A percentile compares a stretch with the other conserved stretches of the same genome.
phyloP scores from a whole-genome alignment of 2,888 invertebrate species.

The Dasysyrphus tricinctus region DNA sequence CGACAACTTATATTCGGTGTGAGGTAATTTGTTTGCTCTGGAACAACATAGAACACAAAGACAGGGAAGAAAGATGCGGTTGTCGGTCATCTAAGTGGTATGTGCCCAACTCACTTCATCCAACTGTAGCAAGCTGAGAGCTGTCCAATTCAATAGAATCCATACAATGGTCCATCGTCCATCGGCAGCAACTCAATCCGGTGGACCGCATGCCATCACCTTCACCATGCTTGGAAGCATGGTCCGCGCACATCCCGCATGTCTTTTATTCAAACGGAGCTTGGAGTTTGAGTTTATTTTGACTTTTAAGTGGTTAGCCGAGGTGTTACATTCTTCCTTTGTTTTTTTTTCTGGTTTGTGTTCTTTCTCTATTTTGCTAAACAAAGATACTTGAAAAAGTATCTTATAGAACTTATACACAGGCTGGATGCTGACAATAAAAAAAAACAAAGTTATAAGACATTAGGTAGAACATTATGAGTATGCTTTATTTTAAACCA shows the following conservation, averaged over 20 bases:
- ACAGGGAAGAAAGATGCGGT: constrained; percentile 55
- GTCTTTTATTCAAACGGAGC: constrained; percentile 21
- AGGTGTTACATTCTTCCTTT: constrained; percentile 73
- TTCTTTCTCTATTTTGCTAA: constrained; percentile 44
- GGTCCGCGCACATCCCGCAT: constrained; percentile 11
- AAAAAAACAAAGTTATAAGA: constrained; percentile 36
- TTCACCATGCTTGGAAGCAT: background rate
- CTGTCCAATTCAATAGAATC: background rate
- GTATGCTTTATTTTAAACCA: constrained; percentile 70
- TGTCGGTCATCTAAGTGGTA: constrained; percentile 62
- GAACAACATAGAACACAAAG: constrained; percentile 51
- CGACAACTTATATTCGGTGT: constrained; percentile 49
- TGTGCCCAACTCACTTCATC: constrained; percentile 61
- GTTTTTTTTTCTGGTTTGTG: constrained; percentile 39
- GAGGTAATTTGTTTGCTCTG: constrained; percentile 72
- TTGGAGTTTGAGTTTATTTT: constrained; percentile 59
- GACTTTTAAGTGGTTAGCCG: constrained; percentile 71
- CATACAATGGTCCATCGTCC: constrained; percentile 13
- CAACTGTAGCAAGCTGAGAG: constrained; percentile 20
- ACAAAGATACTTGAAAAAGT: constrained; percentile 48
- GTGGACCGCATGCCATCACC: background rate
- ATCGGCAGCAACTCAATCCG: constrained; percentile 48
- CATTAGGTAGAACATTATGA: constrained; percentile 62
- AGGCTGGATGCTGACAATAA: constrained; percentile 47
- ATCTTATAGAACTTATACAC: constrained; percentile 46